Evolutionary conservation across 2,888 invertebrate genomes (phyloP), one percentile per base, ranked within the genome.

Genomic region (Agrenia bidenticulata): DNA sequence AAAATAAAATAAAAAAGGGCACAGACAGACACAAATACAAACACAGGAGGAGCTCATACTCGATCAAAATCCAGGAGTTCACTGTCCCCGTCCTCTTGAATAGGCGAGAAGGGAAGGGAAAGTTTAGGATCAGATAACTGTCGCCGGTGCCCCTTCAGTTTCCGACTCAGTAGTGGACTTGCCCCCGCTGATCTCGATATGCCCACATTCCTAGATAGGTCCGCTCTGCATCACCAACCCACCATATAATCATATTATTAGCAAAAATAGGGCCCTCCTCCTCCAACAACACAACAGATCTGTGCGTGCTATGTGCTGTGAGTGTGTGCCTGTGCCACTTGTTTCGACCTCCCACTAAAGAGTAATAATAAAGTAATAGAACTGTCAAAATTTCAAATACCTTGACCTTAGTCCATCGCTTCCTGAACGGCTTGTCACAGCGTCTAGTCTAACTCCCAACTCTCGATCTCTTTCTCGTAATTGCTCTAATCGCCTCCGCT

Each of bases 111-210:
- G 67, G 81, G 82, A 63, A 82, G 81, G 67, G 83, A 80, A 62
- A 83, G 80, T 79, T 83, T 82, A 26, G 83, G 83, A 77, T 84
- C 84, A 26, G 83, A 83, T 60, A 83, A 80, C 76, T 84, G 83
- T 39, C 84, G 79, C 66, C 82, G 81, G 77, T 84, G 83, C 61
- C 82, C 78, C 65, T 80, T 77, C 62, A 79, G 72, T 77, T 79
- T 79, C 70, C 79, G 75, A 70, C 73, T 76, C 65, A 76, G 72
- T 55, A 75, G 70, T 74, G 76, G 76, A 74, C 74, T 77, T 61
- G 76, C 72, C 67, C 76, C 75, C 61, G 76, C 74, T 65, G 74
- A 75, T 63, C 75, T 73, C 58, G 76, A 73, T 66, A 73, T 72
- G 55, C 73, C 74, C 73, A 74, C 71, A 72, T 72, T 72, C 71